Evolutionary conservation across 1,140 invertebrate species (phyloP).

Genomic region (Drosophila nikananu): DNA sequence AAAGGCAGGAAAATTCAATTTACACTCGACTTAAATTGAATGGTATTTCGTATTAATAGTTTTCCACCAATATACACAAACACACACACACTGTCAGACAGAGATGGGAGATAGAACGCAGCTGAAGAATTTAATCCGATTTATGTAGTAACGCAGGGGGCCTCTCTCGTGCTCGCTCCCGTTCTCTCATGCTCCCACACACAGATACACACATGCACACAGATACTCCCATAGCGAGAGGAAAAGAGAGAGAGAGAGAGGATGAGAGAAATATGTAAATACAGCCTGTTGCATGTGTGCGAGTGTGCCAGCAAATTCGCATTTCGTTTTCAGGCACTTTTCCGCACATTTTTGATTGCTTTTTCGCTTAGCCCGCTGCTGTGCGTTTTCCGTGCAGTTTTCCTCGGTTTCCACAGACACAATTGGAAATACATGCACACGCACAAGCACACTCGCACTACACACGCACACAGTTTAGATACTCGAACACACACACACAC

Average conservation of each 20-base stretch:
- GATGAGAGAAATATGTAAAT: conserved; percentile 67
- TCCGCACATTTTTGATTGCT: conserved; percentile 49
- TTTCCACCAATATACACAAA: conserved; percentile 38
- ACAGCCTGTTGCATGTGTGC: conserved; percentile 62
- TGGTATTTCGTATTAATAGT: conserved; percentile 34
- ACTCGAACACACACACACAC: conserved; percentile 15
- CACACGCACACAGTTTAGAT: conserved; percentile 47
- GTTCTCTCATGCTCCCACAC: conserved; percentile 2
- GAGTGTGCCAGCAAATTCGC: conserved; percentile 39
- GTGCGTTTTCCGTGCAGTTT: conserved; percentile 48
- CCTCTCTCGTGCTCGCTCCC: conserved; percentile 28
- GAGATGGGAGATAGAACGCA: conserved; percentile 27
- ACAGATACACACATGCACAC: conserved; percentile 8
- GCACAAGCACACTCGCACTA: conserved; percentile 17
- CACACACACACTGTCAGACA: conserved; percentile 16
- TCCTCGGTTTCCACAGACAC: conserved; percentile 63
- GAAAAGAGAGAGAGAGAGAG: conserved; percentile 50
- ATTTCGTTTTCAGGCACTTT: conserved; percentile 55
- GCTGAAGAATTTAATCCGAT: conserved; percentile 48
- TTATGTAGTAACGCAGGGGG: conserved; percentile 32
- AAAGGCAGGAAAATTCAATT: conserved; percentile 59
- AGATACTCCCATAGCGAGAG: conserved; percentile 38
- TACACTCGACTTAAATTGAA: conserved; percentile 27
- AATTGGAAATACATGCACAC: conserved; percentile 69
- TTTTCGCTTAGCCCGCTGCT: conserved; percentile 33